Evolutionary conservation across 2,797 vertebrate species (phyloP).

Genomic region (Cyprinella venusta): DNA sequence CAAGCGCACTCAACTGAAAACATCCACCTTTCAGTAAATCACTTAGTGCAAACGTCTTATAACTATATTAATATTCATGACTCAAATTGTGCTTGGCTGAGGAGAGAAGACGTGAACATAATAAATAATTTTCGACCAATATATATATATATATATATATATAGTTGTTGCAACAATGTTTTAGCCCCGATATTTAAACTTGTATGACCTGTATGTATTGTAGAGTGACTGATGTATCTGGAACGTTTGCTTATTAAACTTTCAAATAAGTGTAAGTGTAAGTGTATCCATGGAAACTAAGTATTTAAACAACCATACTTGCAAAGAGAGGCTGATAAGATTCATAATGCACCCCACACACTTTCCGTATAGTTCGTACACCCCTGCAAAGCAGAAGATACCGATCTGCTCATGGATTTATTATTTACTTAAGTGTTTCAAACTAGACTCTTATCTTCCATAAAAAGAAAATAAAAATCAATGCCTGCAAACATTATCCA

Average conservation of each 20-base stretch:
- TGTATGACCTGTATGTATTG: not conserved
- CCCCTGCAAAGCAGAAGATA: conserved; percentile 11
- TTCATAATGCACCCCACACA: conserved; percentile 9
- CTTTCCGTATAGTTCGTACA: not conserved
- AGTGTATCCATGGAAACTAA: conserved; percentile 15
- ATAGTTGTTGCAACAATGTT: not conserved
- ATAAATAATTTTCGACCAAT: not conserved
- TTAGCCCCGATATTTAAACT: not conserved
- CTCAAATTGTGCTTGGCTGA: not conserved
- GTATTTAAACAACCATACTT: conserved; percentile 4
- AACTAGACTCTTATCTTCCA: not conserved
- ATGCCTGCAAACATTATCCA: not conserved
- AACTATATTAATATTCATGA: conserved; percentile 26
- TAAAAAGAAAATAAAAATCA: not conserved
- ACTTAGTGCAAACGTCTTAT: conserved; percentile 7
- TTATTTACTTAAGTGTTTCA: conserved; percentile 1
- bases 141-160: not conserved
- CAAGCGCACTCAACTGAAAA: conserved; percentile 23
- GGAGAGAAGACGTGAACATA: not conserved
- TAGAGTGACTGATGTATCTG: not conserved
- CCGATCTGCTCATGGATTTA: not conserved
- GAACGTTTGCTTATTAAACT: not conserved
- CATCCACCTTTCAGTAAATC: conserved; percentile 15
- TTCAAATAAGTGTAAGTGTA: not conserved
- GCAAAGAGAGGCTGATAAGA: conserved; percentile 19